Base-by-base conservation (phyloP, 1,140 invertebrate species). In the Lepidurus apus region DNA sequence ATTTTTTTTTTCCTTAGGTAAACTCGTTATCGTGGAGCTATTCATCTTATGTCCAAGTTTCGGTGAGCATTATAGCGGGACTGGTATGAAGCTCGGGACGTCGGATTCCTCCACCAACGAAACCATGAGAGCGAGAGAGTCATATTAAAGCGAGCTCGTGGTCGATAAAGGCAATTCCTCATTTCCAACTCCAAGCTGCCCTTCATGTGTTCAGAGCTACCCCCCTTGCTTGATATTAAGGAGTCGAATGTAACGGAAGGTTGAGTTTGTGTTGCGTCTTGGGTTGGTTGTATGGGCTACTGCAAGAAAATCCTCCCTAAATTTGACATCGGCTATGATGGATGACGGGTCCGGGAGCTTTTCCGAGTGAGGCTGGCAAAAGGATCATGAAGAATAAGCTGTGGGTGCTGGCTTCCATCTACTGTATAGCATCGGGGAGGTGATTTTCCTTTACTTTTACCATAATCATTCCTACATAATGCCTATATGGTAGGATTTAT, bases 101-200 rank as follows among this genome's bases (percentile, higher is more conserved):
- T 65, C 53, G 53, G 53, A 7, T 65, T 65, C 17, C n/a, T 65
- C 53, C 53, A 8, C 53, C 21, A 65, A 65, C 53, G 13, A 21
- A 65, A 65, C 53, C 21, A n/a, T 65, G 13, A 65, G 53, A 65
- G 53, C 17, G 53, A 65, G 53, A 65, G 21, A n/a, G 5, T 65
- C 53, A 65, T 65, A 65, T 65, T 65, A 65, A 65, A 65, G 53
- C 53, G 17, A 65, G 53, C 53, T 65, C 53, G 53, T 65, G 53
- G 53, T 65, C 53, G 53, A 65, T 65, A 65, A 65, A 65, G 53
- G 53, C 53, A 65, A 65, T 65, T 65, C 13, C 53, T 65, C 53
- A 65, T 65, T 65, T 65, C 53, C 53, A 65, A 65, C 53, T 65
- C 53, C 53, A 65, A 65, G 53, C 53, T 65, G 53, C 53, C 53